Conservation (phyloP, 1,140 invertebrate species). For the Heterodera schachtii region DNA sequence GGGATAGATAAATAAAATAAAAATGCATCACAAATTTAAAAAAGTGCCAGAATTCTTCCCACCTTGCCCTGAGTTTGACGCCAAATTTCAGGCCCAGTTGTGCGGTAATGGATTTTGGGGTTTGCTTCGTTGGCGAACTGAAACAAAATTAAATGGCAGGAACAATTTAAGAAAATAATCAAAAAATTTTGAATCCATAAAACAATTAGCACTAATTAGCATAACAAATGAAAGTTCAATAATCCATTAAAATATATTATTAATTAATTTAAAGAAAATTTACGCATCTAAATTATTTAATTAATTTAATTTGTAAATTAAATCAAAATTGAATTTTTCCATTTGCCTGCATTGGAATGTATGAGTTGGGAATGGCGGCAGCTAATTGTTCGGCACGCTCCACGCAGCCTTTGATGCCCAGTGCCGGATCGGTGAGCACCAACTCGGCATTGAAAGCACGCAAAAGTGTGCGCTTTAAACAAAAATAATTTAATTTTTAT, state of each 20-base stretch:
- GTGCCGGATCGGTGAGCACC: conserved; percentile 56
- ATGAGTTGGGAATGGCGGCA: conserved; percentile 56
- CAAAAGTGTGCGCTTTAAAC: conserved; percentile 58
- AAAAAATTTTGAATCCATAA: neutral
- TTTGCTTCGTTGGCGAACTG: conserved; percentile 63
- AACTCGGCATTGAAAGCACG: conserved; percentile 62
- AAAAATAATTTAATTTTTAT: neutral
- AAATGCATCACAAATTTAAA: too few relatives aligned
- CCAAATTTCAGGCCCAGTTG: conserved; percentile 65
- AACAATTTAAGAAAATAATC: too few relatives aligned
- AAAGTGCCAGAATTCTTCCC: too few relatives aligned
- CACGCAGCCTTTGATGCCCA: conserved; percentile 61
- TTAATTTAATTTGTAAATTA: too few relatives aligned
- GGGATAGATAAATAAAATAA: too few relatives aligned
- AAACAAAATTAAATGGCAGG: conserved; percentile 38
- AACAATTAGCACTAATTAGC: too few relatives aligned
- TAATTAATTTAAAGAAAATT: too few relatives aligned
- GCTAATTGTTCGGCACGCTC: conserved; percentile 57
- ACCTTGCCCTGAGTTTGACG: conserved; percentile 58
- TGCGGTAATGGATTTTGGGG: conserved; percentile 61
- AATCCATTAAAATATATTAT: too few relatives aligned
- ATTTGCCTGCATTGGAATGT: conserved; percentile 53
- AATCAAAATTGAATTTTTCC: too few relatives aligned
- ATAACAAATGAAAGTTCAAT: too few relatives aligned
- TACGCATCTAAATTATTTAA: too few relatives aligned